phyloP scores from a whole-genome alignment of 2,888 invertebrate species.

The Stenotaenia linearis region DNA sequence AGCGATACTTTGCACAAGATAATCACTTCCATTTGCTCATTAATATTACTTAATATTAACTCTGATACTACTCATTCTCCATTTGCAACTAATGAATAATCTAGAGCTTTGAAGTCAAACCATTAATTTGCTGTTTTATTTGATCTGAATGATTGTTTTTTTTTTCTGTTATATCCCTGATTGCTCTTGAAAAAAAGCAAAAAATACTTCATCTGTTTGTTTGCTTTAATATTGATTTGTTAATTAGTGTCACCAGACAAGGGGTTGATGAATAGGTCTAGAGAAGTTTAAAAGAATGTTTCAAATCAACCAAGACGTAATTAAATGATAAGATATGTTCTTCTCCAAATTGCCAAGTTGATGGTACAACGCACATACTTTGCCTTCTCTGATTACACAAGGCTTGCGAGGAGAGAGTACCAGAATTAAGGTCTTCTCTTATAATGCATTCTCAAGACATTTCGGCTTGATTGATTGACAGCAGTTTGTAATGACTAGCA shows the following conservation, averaged over 20 bases:
- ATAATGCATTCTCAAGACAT: constrained; percentile 17
- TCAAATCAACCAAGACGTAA: constrained; percentile 26
- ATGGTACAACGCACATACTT: neutral
- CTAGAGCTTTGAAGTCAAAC: too few relatives aligned
- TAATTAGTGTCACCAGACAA: constrained; percentile 26
- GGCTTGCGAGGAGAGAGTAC: neutral
- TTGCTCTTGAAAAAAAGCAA: neutral
- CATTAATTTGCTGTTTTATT: too few relatives aligned
- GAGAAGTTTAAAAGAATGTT: constrained; percentile 23
- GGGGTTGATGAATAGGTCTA: constrained; percentile 19
- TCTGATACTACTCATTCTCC: too few relatives aligned
- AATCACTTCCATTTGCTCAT: too few relatives aligned
- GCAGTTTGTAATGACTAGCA: neutral
- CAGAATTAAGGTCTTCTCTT: neutral
- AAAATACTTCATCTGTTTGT: neutral
- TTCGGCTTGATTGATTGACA: neutral
- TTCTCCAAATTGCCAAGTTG: constrained; percentile 17
- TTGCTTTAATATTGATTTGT: constrained; percentile 23
- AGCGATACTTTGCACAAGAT: too few relatives aligned
- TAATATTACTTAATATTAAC: too few relatives aligned
- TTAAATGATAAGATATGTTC: constrained; percentile 26
- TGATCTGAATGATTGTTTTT: neutral
- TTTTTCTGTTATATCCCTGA: neutral
- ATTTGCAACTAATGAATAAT: too few relatives aligned
- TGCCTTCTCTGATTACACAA: constrained; percentile 13